Base-by-base conservation (phyloP, 2,113 vertebrate species). In the Hippolais icterina region DNA sequence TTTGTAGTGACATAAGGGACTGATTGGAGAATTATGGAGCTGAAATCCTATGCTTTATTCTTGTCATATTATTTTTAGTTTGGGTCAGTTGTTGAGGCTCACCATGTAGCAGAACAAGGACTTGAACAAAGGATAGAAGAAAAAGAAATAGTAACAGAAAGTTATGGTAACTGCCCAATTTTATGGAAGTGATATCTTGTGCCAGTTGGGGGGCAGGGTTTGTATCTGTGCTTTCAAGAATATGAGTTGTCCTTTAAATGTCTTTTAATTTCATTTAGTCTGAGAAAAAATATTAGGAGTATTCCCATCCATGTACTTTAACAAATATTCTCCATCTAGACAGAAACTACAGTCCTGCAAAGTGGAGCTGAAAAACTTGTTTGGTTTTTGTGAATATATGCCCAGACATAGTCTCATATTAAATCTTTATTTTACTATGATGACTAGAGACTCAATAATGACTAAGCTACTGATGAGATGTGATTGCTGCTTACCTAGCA, bases 401-500 rank as follows among this genome's bases (percentile, higher is more conserved):
- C 54, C 64, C 64, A 90, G 79, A 61, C 52, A 89, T 50, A 80
- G 83, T 70, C 83, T 24, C 17, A 77, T 81, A 95, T 82, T 61
- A 97, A 91, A 89, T 74, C 89, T 90, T 91, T 83, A 81, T 92
- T 86, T 87, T 90, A 74, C 80, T 94, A 56, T 90, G 91, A 96
- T 86, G 86, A 94, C 91, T 92, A 78, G 44, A 86, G 68, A 94
- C 95, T 95, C 95, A 90, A 75, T 95, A 97, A 93, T 60, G 64
- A 93, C 94, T 90, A 87, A 92, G 47, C 64, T 83, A 63, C 83
- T 87, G 95, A 94, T 89, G 94, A 93, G 86, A 94, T 87, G 80
- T 83, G 93, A 94, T 87, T 95, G 89, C 74, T 96, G 95, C 96
- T 94, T 94, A 93, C 89, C 83, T 60, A 94, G 83, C 91, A 96